These are phyloP conservation scores for Lagocephalus sceleratus DNA, from an alignment of 2,797 vertebrate genomes.

Conservation along the genomic window DNA sequence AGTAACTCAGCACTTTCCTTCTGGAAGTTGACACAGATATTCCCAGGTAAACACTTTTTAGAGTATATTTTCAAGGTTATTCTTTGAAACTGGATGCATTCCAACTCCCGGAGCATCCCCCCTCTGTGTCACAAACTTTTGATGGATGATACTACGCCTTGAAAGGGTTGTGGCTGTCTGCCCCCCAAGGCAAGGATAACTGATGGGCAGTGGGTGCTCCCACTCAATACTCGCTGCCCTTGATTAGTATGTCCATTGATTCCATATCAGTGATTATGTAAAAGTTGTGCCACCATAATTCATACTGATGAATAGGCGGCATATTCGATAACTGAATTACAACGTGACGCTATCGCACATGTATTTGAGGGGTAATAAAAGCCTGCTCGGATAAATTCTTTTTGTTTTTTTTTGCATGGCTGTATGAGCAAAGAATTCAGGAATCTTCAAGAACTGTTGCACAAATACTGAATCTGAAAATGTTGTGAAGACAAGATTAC, in stretches of 20 bases:
- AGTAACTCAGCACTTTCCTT: too few relatives aligned
- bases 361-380: too few relatives aligned
- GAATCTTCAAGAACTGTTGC: too few relatives aligned
- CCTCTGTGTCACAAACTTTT: constrained; percentile 61
- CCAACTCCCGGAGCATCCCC: constrained; percentile 45
- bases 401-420: too few relatives aligned
- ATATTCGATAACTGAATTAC: constrained; percentile 31
- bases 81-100: constrained; percentile 45
- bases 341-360: neutral
- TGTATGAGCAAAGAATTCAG: too few relatives aligned
- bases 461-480: too few relatives aligned
- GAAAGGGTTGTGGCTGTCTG: neutral
- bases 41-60: neutral
- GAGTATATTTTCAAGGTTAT: constrained; percentile 59
- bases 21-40: too few relatives aligned
- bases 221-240: constrained; percentile 67
- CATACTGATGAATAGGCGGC: constrained; percentile 52
- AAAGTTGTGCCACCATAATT: constrained; percentile 64
- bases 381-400: too few relatives aligned
- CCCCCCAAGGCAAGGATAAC: constrained; percentile 52
- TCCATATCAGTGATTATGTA: constrained; percentile 70
- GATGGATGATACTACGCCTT: constrained; percentile 62
- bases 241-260: constrained; percentile 72
- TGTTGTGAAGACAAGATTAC: too few relatives aligned
- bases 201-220: constrained; percentile 60